Evolutionary conservation across 2,113 vertebrate genomes (phyloP), one percentile per base, ranked within the genome.

Genomic region (Peromyscus maniculatus): DNA sequence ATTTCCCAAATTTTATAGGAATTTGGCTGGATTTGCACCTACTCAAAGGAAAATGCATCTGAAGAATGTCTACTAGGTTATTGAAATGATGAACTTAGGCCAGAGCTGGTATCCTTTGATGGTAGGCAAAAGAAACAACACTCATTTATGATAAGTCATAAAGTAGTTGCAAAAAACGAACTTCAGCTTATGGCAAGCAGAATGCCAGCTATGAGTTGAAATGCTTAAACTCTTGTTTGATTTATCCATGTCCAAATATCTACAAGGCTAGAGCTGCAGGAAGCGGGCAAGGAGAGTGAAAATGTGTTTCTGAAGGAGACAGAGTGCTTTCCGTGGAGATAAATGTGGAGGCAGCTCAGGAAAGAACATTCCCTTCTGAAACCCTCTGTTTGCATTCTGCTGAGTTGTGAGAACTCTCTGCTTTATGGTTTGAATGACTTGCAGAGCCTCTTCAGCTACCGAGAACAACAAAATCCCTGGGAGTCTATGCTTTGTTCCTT

Each of bases 201-300:
- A 75, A 78, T 89, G 28, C 31, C 64, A 97, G 94, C 57, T n/a
- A 52, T 31, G 31, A 46, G 83, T 59, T 93, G 89, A 39, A 80
- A 93, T 82, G n/a, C 17, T 92, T 87, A 89, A 72, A 77, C 22
- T 91, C 9, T 94, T 94, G 83, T 91, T 74, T 80, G 4, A 93
- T 95, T 94, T 95, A 71, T 96, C 77, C 43, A 5, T 79, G 28
- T 94, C 66, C 33, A 95, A 95, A 96, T n/a, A 72, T 4, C 28
- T 33, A 49, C 49, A 91, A 93, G 72, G 72, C 15, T 71, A 95
- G 39, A 87, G 64, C 7, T 71, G 5, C 13, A 75, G 28, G 36
- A 84, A 74, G 55, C 78, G 84, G 75, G 57, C 93, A 96, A 84
- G 28, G 11, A 87, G 24, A 96, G n/a, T 64, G 78, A 88, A 90